Percentiles rank a stretch among this genome's conserved stretches.
phyloP scores from a whole-genome alignment of 1,140 invertebrate species.

The Camponotus vicinus region DNA sequence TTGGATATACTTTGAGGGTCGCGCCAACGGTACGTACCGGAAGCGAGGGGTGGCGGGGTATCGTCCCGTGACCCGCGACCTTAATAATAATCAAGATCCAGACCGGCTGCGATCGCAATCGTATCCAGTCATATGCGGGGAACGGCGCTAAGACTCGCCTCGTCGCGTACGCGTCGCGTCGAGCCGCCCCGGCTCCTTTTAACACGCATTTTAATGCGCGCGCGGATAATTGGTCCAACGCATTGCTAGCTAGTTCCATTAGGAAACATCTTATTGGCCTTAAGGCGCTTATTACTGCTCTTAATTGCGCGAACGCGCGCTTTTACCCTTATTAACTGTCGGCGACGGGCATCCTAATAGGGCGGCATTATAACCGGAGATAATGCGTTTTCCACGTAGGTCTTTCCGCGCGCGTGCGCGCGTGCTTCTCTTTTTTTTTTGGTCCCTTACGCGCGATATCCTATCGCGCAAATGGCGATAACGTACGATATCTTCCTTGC shows the following conservation, averaged over 20 bases:
- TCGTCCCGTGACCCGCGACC: neutral
- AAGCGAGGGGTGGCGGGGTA: neutral
- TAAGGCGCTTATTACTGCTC: conserved; percentile 77
- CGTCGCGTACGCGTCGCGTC: neutral
- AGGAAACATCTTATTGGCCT: conserved; percentile 78
- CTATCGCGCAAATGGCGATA: conserved; percentile 58
- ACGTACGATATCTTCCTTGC: conserved; percentile 53
- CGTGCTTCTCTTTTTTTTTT: neutral
- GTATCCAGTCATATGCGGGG: conserved; percentile 27
- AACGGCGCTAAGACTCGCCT: conserved; percentile 28
- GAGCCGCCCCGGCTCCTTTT: conserved; percentile 45
- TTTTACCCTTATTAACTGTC: conserved; percentile 79
- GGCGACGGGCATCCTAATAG: conserved; percentile 72
- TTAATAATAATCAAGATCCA: conserved; percentile 35
- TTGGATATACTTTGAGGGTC: conserved; percentile 42
- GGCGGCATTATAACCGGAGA: conserved; percentile 70
- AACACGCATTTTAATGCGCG: conserved; percentile 71
- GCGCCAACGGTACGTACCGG: neutral
- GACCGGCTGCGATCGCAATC: conserved; percentile 50
- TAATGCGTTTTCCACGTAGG: conserved; percentile 74
- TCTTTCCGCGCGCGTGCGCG: conserved; percentile 49
- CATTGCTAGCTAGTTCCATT: conserved; percentile 75
- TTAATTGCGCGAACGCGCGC: conserved; percentile 75
- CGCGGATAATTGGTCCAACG: conserved; percentile 73
- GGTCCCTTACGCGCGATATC: conserved; percentile 9